phyloP scores from a whole-genome alignment of 2,888 invertebrate species.

The Plebejus melissa region DNA sequence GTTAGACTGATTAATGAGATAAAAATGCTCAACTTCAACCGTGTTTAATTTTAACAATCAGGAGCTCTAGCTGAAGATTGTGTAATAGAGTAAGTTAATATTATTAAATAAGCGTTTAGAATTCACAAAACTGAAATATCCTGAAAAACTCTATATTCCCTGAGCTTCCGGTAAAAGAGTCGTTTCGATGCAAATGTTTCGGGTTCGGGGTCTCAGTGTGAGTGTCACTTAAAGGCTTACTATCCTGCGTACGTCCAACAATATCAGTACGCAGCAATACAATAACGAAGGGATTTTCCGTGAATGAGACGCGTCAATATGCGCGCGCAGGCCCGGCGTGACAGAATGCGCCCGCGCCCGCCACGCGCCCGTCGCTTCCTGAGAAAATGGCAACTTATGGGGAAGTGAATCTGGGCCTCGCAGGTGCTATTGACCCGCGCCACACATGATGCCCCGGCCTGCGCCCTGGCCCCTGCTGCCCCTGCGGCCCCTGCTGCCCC shows the following conservation, averaged over 20 bases:
- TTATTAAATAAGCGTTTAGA: background rate
- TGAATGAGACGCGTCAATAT: slow-evolving; percentile 68
- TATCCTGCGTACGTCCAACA: slow-evolving; percentile 6
- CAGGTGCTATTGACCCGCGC: slow-evolving; percentile 70
- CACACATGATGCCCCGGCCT: slow-evolving; percentile 55
- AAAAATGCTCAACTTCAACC: background rate
- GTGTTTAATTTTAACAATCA: background rate
- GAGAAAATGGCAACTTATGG: slow-evolving; percentile 76
- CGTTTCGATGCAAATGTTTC: background rate
- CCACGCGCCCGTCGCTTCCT: slow-evolving; percentile 59
- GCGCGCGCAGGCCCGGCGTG: slow-evolving; percentile 68
- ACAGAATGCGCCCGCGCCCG: slow-evolving; percentile 64
- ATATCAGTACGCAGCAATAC: background rate
- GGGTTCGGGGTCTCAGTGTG: background rate
- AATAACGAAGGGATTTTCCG: slow-evolving; percentile 21
- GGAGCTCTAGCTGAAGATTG: background rate
- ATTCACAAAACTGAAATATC: background rate
- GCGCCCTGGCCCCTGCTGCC: background rate
- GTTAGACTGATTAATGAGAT: background rate
- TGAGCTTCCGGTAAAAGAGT: background rate
- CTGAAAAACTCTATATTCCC: background rate
- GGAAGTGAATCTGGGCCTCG: slow-evolving; percentile 72
- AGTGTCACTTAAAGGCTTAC: background rate
- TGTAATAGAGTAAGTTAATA: background rate
- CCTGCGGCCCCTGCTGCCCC: slow-evolving; percentile 48